Base-by-base conservation (phyloP, 2,797 vertebrate genomes). In the Sebastes trivittatus region DNA sequence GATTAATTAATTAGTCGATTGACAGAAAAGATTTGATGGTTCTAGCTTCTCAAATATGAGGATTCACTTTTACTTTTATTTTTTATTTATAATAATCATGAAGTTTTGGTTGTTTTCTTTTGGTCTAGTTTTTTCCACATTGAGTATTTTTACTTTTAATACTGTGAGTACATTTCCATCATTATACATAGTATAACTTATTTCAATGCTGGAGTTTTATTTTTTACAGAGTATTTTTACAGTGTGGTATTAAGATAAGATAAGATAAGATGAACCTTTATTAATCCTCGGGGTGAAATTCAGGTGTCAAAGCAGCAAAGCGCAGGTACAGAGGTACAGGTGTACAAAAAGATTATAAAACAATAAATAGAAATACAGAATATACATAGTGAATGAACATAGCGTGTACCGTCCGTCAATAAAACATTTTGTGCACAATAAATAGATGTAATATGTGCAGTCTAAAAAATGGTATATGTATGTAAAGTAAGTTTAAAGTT, bases 341-440 rank as follows among this genome's bases (percentile, higher is more conserved):
- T 38, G 36, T 38, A 38, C 36, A 38, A 38, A 38, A 38, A 38
- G 36, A 38, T 38, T 38, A 38, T 13, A 38, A 38, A 38, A 38
- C 36, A 38, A 38, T 14, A 38, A 38, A 38, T 14, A 38, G 36
- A 38, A 38, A 38, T 38, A 38, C 36, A 38, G 11, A 38, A 38
- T 38, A 38, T 2, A 38, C 36, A 38, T 13, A 38, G 36, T 38
- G 36, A 38, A 38, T 38, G 36, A 5, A 38, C 36, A 38, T 38
- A 13, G 36, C 0, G 36, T 38, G 36, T 13, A 38, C 36, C 11
- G 36, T 38, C 36, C 36, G 0, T 38, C 36, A 0, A 36, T 36
- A 36, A 36, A 36, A 36, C 9, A 36, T 0, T 0, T 36, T 5
- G 36, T 36, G 11, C 13, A 0, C 11, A 38, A 38, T 38, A 38